Evolutionary conservation across 2,888 invertebrate genomes (phyloP), one percentile per base, ranked within the genome.

Genomic region (Limnephilus auricula): DNA sequence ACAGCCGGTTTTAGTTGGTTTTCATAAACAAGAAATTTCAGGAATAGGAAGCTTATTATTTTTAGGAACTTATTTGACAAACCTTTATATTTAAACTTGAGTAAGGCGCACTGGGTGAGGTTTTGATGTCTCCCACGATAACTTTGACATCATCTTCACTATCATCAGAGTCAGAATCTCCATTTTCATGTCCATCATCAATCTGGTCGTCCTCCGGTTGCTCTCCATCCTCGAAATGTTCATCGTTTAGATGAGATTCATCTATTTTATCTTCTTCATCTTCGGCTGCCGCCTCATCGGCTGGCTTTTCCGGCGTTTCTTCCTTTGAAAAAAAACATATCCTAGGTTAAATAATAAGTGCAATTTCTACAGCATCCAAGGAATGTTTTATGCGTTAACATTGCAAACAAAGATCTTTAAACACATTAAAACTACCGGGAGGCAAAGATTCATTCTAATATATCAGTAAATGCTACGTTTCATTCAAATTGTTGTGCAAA

Each of bases 61-160:
- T 50, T 50, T 15, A 18, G 50, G 50, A 65, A 65, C 18, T 65
- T 25, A 65, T 65, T 82, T 32, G 6, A 37, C 65, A 93, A 93
- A 95, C 96, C 94, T 98, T 98, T 13, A 98, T 97, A 94, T 98
- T 98, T 87, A 97, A 94, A 93, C 96, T 97, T 18, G 97, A 96
- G 94, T 98, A 98, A 5, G 97, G 96, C 84, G 97, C 96, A 65
- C 25, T 65, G 2, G 93, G 91, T 0, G 97, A 96, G 0, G 98
- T 97, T 94, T 98, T 98, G 88, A 98, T 97, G 94, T 98, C 99
- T 3, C 99, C 99, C 94, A 99, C 99, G 0, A 99, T 98, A 92
- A 99, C 98, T 95, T 99, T 98, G 13, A 99, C 97, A 94, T 98
- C 98, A 94, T 98, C 98, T 92, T 97, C 98, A 93, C 97, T 97